Percentiles rank a stretch among this genome's conserved stretches.
phyloP scores from a whole-genome alignment of 2,113 vertebrate species.

The Alexandromys fortis region DNA sequence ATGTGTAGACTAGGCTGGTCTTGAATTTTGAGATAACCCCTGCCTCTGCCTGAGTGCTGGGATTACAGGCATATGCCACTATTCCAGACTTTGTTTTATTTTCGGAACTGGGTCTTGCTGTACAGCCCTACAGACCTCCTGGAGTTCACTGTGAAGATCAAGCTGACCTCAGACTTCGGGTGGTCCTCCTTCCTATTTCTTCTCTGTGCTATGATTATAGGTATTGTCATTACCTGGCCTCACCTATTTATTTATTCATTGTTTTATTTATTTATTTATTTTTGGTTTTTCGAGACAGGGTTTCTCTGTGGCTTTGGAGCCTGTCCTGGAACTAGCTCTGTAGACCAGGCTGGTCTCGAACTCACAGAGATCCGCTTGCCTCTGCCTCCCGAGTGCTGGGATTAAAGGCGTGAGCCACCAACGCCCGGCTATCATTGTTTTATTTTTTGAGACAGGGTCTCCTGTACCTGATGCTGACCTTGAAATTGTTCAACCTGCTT shows the following conservation, averaged over 20 bases:
- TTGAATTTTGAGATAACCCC: neutral
- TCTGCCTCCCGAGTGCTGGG: too few relatives aligned
- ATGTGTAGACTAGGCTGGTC: neutral
- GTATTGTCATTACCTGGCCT: neutral
- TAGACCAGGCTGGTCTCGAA: too few relatives aligned
- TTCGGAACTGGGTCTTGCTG: neutral
- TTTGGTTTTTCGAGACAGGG: neutral
- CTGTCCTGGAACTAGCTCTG: too few relatives aligned
- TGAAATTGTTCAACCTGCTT: neutral
- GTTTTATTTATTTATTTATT: too few relatives aligned
- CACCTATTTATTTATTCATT: neutral
- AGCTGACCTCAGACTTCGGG: neutral
- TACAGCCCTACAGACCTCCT: neutral
- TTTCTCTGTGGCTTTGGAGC: too few relatives aligned
- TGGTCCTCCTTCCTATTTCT: neutral
- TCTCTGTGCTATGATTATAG: neutral
- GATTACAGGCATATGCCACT: neutral
- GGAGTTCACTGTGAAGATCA: neutral
- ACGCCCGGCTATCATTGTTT: too few relatives aligned
- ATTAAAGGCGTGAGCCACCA: too few relatives aligned
- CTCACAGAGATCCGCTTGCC: too few relatives aligned
- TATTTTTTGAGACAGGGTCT: neutral
- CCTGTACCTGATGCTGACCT: neutral
- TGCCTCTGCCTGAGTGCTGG: neutral
- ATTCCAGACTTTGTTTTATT: neutral